Conservation (phyloP, 2,888 invertebrate species). For the Drepana falcataria region DNA sequence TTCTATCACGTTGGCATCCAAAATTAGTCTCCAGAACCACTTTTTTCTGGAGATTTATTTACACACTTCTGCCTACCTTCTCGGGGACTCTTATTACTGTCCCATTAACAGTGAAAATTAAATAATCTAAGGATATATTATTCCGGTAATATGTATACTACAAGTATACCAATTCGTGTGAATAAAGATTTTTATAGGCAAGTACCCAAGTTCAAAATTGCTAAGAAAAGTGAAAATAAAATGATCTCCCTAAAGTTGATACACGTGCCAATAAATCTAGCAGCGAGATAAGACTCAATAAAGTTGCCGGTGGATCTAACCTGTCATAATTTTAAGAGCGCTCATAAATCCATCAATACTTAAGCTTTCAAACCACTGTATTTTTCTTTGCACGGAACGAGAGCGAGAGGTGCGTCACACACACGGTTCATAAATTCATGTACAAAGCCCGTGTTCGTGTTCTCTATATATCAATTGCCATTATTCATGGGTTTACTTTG, state of each 20-base stretch:
- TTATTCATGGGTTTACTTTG: constrained; percentile 67
- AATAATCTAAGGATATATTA: too few relatives aligned
- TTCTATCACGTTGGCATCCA: too few relatives aligned
- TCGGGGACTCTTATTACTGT: too few relatives aligned
- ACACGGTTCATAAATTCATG: constrained; percentile 71
- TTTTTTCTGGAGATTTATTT: too few relatives aligned
- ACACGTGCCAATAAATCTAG: constrained; percentile 61
- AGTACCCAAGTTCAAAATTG: too few relatives aligned
- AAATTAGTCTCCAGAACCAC: too few relatives aligned
- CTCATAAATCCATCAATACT: constrained; percentile 77
- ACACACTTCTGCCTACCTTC: too few relatives aligned
- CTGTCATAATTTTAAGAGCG: constrained; percentile 73
- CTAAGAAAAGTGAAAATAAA: constrained; percentile 41
- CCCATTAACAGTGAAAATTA: too few relatives aligned
- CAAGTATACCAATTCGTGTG: too few relatives aligned
- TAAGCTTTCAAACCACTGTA: constrained; percentile 69
- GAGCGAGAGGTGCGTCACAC: constrained; percentile 63
- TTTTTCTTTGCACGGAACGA: constrained; percentile 57
- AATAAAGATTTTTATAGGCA: too few relatives aligned
- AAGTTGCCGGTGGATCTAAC: constrained; percentile 15
- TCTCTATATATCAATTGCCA: constrained; percentile 56
- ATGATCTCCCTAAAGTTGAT: constrained; percentile 50
- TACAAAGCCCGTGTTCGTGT: constrained; percentile 53
- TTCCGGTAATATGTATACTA: too few relatives aligned
- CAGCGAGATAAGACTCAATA: constrained; percentile 28